Percentiles rank a stretch among this genome's conserved stretches.
phyloP scores from a whole-genome alignment of 2,113 vertebrate species.

The Zootoca vivipara region DNA sequence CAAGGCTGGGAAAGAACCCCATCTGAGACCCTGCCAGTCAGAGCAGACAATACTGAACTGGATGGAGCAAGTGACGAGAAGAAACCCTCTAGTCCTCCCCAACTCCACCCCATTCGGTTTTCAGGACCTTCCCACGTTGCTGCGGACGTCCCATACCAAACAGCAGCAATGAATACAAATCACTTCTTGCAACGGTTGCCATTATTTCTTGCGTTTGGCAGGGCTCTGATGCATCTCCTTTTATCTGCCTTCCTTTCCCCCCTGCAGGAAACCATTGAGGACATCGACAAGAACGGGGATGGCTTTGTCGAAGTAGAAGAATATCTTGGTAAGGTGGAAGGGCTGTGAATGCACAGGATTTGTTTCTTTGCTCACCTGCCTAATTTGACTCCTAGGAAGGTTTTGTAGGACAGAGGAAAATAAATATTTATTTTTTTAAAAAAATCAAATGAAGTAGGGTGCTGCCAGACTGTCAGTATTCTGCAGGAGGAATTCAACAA shows the following conservation, averaged over 20 bases:
- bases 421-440: too few species aligned
- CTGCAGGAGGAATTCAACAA: too few species aligned
- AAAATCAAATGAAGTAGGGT: too few species aligned
- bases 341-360: neutral
- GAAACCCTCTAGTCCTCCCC: neutral
- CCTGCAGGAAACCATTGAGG: slow-evolving; percentile 87
- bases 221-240: neutral
- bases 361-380: neutral
- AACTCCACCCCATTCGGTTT: too few species aligned
- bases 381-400: neutral
- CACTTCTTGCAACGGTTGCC: neutral
- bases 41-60: too few species aligned
- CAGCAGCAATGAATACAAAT: neutral
- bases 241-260: neutral
- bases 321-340: slow-evolving; percentile 83
- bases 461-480: too few species aligned
- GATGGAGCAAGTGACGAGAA: too few species aligned
- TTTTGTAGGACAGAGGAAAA: too few species aligned
- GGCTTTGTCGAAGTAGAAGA: slow-evolving; percentile 83
- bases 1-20: too few species aligned
- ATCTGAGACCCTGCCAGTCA: too few species aligned
- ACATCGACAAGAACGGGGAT: slow-evolving; percentile 89
- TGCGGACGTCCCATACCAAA: neutral
- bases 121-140: too few species aligned
- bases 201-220: neutral